Evolutionary conservation across 2,113 vertebrate species (phyloP).

Genomic region (Ctenomys sociabilis): DNA sequence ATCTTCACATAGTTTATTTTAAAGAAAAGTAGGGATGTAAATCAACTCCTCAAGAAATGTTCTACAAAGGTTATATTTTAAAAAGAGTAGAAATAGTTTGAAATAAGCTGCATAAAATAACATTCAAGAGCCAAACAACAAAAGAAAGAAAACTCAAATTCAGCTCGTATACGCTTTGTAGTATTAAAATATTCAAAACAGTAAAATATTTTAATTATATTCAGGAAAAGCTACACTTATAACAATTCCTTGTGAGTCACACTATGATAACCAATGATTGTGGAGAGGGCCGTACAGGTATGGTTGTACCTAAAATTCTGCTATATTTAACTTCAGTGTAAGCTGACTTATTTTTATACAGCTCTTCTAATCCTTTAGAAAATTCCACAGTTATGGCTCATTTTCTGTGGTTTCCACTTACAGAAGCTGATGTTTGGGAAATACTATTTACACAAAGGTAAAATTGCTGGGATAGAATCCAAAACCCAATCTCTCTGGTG

Average conservation of each 20-base stretch:
- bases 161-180: background rate
- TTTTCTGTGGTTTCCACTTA: background rate
- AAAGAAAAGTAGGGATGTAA: background rate
- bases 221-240: background rate
- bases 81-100: background rate
- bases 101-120: background rate
- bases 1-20: background rate
- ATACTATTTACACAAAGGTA: background rate
- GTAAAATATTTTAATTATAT: background rate
- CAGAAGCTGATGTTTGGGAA: background rate
- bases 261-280: background rate
- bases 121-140: background rate
- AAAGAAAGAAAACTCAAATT: background rate
- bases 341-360: background rate
- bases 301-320: too few species aligned
- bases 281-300: background rate
- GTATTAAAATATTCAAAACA: background rate
- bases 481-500: background rate
- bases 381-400: background rate
- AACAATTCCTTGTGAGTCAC: background rate
- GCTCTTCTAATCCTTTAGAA: background rate
- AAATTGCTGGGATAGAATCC: background rate
- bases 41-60: background rate
- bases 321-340: background rate
- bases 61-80: background rate